Conservation (phyloP, 2,113 vertebrate genomes). For the Takifugu flavidus region DNA sequence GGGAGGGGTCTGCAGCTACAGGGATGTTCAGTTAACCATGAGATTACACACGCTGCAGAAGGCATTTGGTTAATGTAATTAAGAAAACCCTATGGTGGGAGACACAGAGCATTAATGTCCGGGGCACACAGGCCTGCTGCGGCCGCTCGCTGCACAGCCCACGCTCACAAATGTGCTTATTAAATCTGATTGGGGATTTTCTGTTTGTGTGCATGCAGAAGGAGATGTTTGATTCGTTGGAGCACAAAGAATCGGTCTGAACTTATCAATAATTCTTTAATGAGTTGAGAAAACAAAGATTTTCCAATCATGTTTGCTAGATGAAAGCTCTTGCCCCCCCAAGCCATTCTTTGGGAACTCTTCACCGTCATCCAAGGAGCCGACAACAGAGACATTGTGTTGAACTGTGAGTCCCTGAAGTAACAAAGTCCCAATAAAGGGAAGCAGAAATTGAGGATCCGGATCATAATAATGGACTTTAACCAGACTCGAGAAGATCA, state of each 20-base stretch:
- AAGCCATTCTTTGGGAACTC: no score
- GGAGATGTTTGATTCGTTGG: slow-evolving; percentile 14
- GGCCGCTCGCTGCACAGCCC: slow-evolving; percentile 39
- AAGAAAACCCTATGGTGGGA: slow-evolving; percentile 75
- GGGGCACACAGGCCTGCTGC: slow-evolving; percentile 42
- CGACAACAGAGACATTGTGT: no score
- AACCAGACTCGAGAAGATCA: no score
- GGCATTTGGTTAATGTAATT: slow-evolving; percentile 77
- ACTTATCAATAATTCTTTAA: slow-evolving; percentile 11
- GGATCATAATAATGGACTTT: no score
- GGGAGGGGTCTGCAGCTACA: slow-evolving; percentile 48
- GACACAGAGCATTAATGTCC: slow-evolving; percentile 73
- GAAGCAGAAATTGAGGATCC: no score
- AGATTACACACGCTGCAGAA: slow-evolving; percentile 71
- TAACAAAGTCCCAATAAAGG: no score
- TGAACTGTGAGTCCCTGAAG: no score
- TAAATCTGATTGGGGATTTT: slow-evolving; percentile 3
- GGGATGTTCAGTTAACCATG: slow-evolving; percentile 74
- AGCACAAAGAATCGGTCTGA: slow-evolving; percentile 15
- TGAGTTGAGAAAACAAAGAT: no score
- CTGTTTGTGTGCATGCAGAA: background rate
- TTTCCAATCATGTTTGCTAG: no score
- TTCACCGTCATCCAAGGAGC: no score
- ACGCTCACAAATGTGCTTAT: slow-evolving; percentile 25
- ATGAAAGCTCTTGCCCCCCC: no score